Conservation (phyloP, 2,797 vertebrate genomes). For the Microctenopoma lineatum region DNA sequence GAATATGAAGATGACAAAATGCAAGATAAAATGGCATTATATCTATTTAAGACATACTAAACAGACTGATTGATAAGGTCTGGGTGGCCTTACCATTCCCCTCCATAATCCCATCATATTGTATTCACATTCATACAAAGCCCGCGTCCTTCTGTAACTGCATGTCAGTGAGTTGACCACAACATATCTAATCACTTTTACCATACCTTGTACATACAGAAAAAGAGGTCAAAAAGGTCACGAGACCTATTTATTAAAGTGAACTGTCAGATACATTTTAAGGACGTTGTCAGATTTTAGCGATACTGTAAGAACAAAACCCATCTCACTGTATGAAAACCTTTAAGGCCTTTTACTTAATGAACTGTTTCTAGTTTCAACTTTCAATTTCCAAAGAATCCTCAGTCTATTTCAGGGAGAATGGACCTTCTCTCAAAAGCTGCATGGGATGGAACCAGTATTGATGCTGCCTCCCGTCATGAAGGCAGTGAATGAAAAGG, state of each 20-base stretch:
- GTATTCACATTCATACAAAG: no score
- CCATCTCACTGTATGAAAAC: conserved; percentile 16
- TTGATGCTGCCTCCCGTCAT: conserved; percentile 42
- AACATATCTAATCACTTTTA: no score
- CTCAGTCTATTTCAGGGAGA: conserved; percentile 44
- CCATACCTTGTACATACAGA: neutral
- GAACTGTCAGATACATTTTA: neutral
- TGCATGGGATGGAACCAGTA: conserved; percentile 39
- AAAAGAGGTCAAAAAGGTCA: neutral
- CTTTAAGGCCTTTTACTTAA: conserved; percentile 28
- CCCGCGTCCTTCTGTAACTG: no score
- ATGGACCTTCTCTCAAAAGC: conserved; percentile 30
- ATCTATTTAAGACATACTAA: no score
- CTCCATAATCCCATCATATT: no score
- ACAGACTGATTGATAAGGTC: no score
- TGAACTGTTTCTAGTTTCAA: conserved; percentile 40
- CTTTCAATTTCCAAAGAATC: conserved; percentile 55
- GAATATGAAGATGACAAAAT: no score
- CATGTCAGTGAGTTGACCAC: no score
- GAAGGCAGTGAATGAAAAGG: conserved; percentile 42
- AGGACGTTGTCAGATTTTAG: conserved; percentile 1
- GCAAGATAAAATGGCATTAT: no score
- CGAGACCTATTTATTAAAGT: neutral
- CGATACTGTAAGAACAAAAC: conserved; percentile 12
- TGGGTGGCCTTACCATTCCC: no score